Conservation (phyloP, 2,797 vertebrate genomes). For the Glyptemys insculpta region DNA sequence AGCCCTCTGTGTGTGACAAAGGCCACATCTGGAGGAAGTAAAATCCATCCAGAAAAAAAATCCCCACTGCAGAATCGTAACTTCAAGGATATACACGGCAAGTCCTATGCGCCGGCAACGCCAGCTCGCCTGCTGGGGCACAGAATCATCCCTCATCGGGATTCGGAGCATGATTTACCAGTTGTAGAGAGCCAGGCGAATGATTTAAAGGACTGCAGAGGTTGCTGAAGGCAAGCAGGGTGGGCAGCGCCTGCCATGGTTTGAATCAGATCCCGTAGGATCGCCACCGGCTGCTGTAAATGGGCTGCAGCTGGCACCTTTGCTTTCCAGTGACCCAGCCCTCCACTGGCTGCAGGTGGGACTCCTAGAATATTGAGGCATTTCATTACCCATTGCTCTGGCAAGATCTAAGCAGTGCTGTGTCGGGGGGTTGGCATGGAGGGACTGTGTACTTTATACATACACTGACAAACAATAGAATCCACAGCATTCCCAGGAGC, state of each 20-base stretch:
- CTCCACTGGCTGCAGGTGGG: background rate
- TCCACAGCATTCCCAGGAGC: background rate
- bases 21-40: slow-evolving; percentile 10
- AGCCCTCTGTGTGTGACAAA: background rate
- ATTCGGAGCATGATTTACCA: background rate
- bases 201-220: background rate
- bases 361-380: background rate
- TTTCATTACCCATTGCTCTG: background rate
- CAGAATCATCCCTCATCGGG: background rate
- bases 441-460: background rate
- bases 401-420: background rate
- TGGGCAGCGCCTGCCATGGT: background rate
- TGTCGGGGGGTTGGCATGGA: background rate
- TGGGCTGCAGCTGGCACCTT: background rate
- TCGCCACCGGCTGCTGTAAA: background rate
- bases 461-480: background rate
- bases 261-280: background rate
- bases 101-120: background rate
- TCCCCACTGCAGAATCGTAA: accelerated
- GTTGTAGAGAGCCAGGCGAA: background rate
- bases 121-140: background rate
- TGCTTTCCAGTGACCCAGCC: background rate
- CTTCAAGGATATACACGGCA: background rate
- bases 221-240: background rate
- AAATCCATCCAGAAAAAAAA: slow-evolving; percentile 3